These are phyloP conservation scores for Oreotrochilus melanogaster DNA, from an alignment of 2,113 vertebrate species.

Conservation along the genomic window DNA sequence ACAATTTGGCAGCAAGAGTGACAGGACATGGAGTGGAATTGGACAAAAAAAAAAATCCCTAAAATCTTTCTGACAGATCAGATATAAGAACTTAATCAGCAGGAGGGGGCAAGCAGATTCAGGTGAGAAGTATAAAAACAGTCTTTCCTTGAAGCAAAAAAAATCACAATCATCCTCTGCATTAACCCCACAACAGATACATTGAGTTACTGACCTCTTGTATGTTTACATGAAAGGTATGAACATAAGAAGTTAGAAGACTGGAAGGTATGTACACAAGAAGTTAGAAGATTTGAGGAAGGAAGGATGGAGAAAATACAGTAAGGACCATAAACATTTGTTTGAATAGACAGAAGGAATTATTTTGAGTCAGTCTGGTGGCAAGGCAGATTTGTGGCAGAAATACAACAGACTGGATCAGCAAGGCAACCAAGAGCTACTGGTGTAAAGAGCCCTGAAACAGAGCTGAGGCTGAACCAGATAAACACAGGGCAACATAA, in stretches of 20 bases:
- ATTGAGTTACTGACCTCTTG: neutral
- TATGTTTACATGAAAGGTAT: neutral
- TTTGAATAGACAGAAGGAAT: neutral
- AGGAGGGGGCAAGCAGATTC: neutral
- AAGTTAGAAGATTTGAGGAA: neutral
- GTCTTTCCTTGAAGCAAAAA: neutral
- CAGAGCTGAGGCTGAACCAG: neutral
- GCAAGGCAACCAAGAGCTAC: neutral
- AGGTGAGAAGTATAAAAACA: neutral
- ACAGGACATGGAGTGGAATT: neutral
- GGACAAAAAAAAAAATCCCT: neutral
- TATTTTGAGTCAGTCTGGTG: neutral
- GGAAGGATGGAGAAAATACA: neutral
- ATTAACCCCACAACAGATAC: neutral
- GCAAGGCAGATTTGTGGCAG: neutral
- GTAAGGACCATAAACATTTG: neutral
- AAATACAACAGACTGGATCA: neutral
- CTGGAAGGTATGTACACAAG: neutral
- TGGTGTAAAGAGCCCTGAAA: neutral
- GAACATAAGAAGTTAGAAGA: neutral
- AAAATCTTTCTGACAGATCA: neutral
- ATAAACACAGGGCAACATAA: neutral
- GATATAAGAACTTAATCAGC: neutral
- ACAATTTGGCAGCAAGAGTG: neutral
- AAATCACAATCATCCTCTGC: neutral